Base-by-base conservation (phyloP, 1,140 invertebrate species). In the Scaptomyza montana region DNA sequence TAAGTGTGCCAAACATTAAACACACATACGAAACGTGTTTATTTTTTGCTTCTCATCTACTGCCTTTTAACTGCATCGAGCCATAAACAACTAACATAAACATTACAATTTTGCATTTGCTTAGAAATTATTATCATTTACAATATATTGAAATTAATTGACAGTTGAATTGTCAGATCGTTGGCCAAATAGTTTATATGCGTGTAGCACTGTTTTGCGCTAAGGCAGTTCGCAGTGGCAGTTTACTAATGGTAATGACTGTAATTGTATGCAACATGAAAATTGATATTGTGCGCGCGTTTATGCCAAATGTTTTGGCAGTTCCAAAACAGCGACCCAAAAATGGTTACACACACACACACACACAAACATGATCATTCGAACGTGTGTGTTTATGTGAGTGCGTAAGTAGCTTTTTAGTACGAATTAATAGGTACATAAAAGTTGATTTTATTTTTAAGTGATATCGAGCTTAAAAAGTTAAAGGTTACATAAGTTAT, bases 101-200 rank as follows among this genome's bases (percentile, higher is more conserved):
- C 84, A 82, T 86, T 87, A 78, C 82, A 82, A 86, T 87, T 59
- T 86, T 86, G 82, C 82, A 82, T 75, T 57, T 62, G 57, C 45
- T 74, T 68, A 62, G 66, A 87, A 87, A 87, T 87, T 84, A 89
- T 89, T 80, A 89, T 80, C 80, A 84, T 89, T 84, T 89, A 89
- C 84, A 89, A 89, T 89, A 89, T 89, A 89, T 89, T 89, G 85
- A 84, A 89, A 89, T 89, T 89, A 89, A 89, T 89, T 89, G 84
- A 89, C 84, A 89, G 74, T 74, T 79, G 84, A 89, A 89, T 89
- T 89, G 84, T 84, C 84, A 89, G 80, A 89, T 89, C 79, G 79
- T 89, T 89, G 69, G 70, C 80, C 79, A 78, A 89, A 89, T 84
- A 84, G 85, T 89, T 84, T 89, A 89, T 89, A 60, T 55, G 39